Evolutionary conservation across 53 echinoderm and acorn worm genomes (phyloP).

Genomic region (Mesocentrotus franciscanus): DNA sequence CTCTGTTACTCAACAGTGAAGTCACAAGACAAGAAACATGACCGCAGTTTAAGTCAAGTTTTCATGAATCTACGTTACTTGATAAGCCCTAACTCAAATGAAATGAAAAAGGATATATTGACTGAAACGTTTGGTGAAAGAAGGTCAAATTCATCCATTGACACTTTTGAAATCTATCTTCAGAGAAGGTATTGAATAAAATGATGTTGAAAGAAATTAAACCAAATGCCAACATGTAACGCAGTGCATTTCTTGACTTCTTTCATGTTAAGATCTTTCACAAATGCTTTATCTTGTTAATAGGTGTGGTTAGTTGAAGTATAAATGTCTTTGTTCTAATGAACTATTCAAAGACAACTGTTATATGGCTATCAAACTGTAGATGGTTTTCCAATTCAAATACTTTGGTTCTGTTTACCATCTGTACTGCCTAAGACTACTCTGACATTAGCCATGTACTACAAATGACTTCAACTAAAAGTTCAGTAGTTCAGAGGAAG

Average conservation of each 20-base stretch:
- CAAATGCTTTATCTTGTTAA: neutral
- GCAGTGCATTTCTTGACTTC: too few species aligned
- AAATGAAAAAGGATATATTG: neutral
- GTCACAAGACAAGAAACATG: slow-evolving; percentile 4
- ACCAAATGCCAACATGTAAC: too few species aligned
- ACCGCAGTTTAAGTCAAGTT: neutral
- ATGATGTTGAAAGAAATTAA: neutral
- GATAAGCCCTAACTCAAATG: neutral
- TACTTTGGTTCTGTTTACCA: neutral
- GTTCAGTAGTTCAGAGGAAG: slow-evolving; percentile 2
- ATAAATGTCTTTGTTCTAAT: neutral
- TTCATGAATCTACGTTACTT: neutral
- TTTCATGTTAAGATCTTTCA: neutral
- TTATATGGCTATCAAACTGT: neutral
- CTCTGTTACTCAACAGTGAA: neutral
- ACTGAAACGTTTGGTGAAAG: neutral
- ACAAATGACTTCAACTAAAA: neutral
- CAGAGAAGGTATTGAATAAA: neutral
- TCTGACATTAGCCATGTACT: neutral
- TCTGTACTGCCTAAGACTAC: neutral
- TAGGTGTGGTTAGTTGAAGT: neutral
- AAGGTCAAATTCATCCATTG: too few species aligned
- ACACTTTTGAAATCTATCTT: neutral
- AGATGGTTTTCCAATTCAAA: neutral
- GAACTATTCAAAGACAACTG: neutral